Evolutionary conservation across 2,113 vertebrate genomes (phyloP).

Genomic region (Erinaceus europaeus): DNA sequence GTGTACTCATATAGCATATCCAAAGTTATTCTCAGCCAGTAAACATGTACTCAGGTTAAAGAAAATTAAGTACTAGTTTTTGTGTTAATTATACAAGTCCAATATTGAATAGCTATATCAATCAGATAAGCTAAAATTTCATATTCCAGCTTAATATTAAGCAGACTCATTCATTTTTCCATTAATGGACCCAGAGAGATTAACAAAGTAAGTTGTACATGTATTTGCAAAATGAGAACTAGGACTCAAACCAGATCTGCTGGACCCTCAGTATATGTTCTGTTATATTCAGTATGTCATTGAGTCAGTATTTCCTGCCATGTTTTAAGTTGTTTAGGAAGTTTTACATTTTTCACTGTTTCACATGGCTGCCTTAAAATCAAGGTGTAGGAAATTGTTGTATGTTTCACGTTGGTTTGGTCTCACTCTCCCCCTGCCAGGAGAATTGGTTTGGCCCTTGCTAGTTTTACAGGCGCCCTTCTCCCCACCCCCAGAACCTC

Average conservation of each 20-base stretch:
- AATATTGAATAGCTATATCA: constrained; percentile 12
- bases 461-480: no score
- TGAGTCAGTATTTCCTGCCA: constrained; percentile 3
- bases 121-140: neutral
- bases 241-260: neutral
- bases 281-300: neutral
- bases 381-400: no score
- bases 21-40: constrained; percentile 22
- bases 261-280: neutral
- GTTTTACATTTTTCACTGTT: constrained; percentile 4
- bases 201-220: neutral
- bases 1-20: neutral
- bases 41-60: neutral
- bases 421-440: no score
- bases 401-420: no score
- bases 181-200: neutral
- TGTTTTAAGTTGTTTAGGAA: neutral
- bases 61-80: neutral
- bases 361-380: neutral
- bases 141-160: constrained; percentile 24
- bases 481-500: no score
- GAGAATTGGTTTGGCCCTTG: no score
- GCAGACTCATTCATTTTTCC: neutral
- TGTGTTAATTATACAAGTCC: neutral
- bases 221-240: neutral